Conservation (phyloP, 2,797 vertebrate genomes). For the Microctenopoma lineatum region DNA sequence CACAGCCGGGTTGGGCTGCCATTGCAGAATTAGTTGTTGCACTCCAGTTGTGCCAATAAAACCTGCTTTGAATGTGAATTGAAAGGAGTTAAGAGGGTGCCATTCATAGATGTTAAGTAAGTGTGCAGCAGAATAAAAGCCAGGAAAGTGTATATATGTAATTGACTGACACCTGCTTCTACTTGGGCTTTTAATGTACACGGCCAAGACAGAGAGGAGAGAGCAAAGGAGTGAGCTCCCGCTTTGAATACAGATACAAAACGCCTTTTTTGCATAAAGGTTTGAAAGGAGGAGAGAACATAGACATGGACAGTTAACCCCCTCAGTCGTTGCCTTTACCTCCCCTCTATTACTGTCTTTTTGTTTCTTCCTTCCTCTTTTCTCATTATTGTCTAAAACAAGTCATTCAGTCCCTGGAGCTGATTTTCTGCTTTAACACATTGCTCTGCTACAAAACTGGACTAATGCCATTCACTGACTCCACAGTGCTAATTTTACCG, state of each 20-base stretch:
- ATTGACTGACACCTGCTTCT: conserved; percentile 80
- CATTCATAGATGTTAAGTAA: conserved; percentile 76
- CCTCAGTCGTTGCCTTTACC: conserved; percentile 47
- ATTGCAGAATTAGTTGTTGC: conserved; percentile 64
- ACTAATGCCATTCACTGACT: conserved; percentile 49
- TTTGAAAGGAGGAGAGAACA: conserved; percentile 65
- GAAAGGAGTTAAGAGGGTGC: conserved; percentile 73
- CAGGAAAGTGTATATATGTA: conserved; percentile 79
- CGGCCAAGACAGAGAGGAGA: conserved; percentile 49
- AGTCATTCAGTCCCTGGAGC: conserved; percentile 27
- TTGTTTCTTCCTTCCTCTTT: background rate
- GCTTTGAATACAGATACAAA: conserved; percentile 76
- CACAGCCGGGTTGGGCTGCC: conserved; percentile 49
- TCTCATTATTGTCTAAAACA: conserved; percentile 27
- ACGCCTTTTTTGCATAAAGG: conserved; percentile 68
- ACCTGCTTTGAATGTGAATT: conserved; percentile 76
- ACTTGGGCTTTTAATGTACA: conserved; percentile 75
- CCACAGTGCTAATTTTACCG: conserved; percentile 56
- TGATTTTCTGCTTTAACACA: conserved; percentile 48
- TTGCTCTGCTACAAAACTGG: conserved; percentile 49
- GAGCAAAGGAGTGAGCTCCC: conserved; percentile 54
- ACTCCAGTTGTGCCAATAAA: conserved; percentile 74
- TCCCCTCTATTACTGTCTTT: conserved; percentile 35
- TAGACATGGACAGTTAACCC: conserved; percentile 63
- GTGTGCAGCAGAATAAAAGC: conserved; percentile 67